Conservation (phyloP, 2,888 invertebrate genomes). For the Petrolisthes cinctipes region DNA sequence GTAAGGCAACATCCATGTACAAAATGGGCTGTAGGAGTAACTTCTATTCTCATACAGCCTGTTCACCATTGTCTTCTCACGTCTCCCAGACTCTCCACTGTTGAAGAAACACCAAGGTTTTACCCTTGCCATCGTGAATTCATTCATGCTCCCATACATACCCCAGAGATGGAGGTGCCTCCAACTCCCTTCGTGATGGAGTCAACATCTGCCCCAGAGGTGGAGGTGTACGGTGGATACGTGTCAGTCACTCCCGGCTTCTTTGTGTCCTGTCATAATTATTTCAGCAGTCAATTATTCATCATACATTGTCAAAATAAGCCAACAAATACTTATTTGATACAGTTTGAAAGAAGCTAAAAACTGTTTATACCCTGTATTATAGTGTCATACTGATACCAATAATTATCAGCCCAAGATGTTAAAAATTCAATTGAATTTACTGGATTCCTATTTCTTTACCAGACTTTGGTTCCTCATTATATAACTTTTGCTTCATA, state of each 20-base stretch:
- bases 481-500: no score
- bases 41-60: background rate
- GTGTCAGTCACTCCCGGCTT: slow-evolving; percentile 55
- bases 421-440: no score
- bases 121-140: background rate
- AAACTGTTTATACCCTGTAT: no score
- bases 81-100: background rate
- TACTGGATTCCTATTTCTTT: no score
- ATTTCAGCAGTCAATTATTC: background rate
- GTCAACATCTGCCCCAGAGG: slow-evolving; percentile 40
- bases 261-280: slow-evolving; percentile 40
- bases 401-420: no score
- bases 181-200: slow-evolving; percentile 39
- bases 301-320: no score
- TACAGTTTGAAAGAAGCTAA: no score
- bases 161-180: slow-evolving; percentile 44
- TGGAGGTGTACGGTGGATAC: slow-evolving; percentile 54
- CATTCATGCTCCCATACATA: slow-evolving; percentile 11
- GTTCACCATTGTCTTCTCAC: background rate
- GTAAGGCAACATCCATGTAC: background rate
- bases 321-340: no score
- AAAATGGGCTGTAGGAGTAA: background rate
- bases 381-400: no score
- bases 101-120: background rate
- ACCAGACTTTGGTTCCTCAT: no score